Evolutionary conservation across 2,888 invertebrate species (phyloP).

Genomic region (Nowickia ferox): DNA sequence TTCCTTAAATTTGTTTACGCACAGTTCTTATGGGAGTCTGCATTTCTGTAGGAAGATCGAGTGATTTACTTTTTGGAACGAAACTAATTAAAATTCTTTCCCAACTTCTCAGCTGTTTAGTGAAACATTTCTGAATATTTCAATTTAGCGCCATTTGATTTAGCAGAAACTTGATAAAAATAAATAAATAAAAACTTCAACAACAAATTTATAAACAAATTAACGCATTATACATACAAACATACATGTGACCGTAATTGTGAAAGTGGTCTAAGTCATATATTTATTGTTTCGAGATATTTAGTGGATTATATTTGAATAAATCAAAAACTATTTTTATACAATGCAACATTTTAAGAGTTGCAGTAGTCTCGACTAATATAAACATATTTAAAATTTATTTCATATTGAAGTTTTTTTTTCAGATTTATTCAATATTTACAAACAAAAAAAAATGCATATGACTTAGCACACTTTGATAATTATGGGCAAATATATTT

Average conservation of each 20-base stretch:
- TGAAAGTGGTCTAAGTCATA: too few species aligned
- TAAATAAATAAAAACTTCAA: conserved; percentile 1
- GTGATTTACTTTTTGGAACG: neutral
- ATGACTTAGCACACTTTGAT: neutral
- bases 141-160: conserved; percentile 27
- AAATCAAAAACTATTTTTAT: too few species aligned
- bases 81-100: neutral
- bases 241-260: too few species aligned
- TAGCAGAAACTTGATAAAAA: neutral
- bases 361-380: too few species aligned
- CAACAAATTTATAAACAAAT: conserved; percentile 25
- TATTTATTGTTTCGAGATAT: too few species aligned
- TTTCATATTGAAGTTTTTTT: too few species aligned
- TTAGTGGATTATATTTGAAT: too few species aligned
- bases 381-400: too few species aligned
- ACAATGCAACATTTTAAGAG: too few species aligned
- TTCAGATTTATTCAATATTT: neutral
- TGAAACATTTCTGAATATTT: conserved; percentile 19
- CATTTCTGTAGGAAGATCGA: too few species aligned
- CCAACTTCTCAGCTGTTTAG: neutral
- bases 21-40: too few species aligned
- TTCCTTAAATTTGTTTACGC: too few species aligned
- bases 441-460: neutral
- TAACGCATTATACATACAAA: neutral
- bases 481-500: neutral